phyloP scores from a whole-genome alignment of 2,113 vertebrate species.

The Cranoglanis bouderius region DNA sequence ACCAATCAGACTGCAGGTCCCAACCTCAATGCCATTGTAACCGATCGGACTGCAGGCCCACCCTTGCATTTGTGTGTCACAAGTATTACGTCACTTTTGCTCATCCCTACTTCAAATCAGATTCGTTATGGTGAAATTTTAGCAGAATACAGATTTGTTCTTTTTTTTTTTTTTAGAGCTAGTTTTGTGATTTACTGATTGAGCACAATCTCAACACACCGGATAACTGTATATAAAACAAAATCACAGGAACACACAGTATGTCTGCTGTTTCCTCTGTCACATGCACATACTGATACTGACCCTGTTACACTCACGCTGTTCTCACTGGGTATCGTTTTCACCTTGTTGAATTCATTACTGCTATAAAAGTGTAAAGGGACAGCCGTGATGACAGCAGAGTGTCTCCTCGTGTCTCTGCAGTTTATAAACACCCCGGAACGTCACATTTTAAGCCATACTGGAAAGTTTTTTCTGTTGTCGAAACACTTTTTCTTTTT shows the following conservation, averaged over 20 bases:
- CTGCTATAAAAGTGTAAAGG: neutral
- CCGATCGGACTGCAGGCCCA: neutral
- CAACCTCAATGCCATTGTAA: neutral
- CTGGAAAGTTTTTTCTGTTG: slow-evolving; percentile 24
- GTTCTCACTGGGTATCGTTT: neutral
- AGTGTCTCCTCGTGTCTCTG: neutral
- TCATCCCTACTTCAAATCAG: neutral
- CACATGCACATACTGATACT: neutral
- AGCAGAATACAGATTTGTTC: neutral
- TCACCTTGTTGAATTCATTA: neutral
- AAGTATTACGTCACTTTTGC: neutral
- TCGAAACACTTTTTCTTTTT: neutral
- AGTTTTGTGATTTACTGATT: neutral
- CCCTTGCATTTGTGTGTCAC: neutral
- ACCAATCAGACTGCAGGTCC: neutral
- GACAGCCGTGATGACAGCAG: neutral
- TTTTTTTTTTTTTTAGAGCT: neutral
- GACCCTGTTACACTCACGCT: neutral
- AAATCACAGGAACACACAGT: neutral
- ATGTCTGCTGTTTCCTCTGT: neutral
- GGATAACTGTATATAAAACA: neutral
- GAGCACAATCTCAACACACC: neutral
- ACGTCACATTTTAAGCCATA: neutral
- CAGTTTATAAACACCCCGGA: slow-evolving; percentile 6
- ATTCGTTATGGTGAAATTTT: neutral